Evolutionary conservation across 2,113 vertebrate species (phyloP), one percentile per base, ranked within the genome.

Genomic region (Thoracochromis brauschi): DNA sequence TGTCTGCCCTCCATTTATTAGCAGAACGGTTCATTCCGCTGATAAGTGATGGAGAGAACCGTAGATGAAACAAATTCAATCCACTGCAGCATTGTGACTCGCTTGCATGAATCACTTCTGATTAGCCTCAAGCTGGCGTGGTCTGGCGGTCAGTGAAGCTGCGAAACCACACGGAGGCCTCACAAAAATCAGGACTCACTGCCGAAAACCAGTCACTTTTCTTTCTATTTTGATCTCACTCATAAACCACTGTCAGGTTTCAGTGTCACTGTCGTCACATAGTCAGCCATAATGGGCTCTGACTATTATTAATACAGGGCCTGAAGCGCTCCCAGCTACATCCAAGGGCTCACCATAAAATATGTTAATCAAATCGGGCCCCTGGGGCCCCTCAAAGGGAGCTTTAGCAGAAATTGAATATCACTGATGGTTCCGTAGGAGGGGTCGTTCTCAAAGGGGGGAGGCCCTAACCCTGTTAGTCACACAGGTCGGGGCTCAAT

Each of bases 401-500:
- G 93, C 93, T 93, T 93, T 91, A 96, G 95, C 92, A 85, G 94
- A 96, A 95, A 96, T 91, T 95, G 96, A 96, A 95, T 95, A 95
- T 96, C 90, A 91, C 89, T 95, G 95, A 96, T 96, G 95, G 94
- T 93, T 95, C 93, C 89, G 85, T 90, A 95, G 94, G 93, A 94
- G 85, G 93, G 92, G 89, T 82, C 8, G 78, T 86, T 87, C 92
- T 95, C 86, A 93, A 93, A 96, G 93, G 89, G 92, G 91, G 93
- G 88, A 90, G 92, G 88, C 93, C 92, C 95, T 96, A 96, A 96
- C 95, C 95, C 96, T 95, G 94, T 96, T 96, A 96, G 96, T 96
- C 96, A 96, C 96, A 96, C 95, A 89, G 94, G 93, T 91, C 85
- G 91, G 82, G 91, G 89, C 93, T 97, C 95, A 95, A 95, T 96